These are phyloP conservation scores for Cybosia mesomella DNA, from an alignment of 2,888 invertebrate genomes.

Conservation along the genomic window DNA sequence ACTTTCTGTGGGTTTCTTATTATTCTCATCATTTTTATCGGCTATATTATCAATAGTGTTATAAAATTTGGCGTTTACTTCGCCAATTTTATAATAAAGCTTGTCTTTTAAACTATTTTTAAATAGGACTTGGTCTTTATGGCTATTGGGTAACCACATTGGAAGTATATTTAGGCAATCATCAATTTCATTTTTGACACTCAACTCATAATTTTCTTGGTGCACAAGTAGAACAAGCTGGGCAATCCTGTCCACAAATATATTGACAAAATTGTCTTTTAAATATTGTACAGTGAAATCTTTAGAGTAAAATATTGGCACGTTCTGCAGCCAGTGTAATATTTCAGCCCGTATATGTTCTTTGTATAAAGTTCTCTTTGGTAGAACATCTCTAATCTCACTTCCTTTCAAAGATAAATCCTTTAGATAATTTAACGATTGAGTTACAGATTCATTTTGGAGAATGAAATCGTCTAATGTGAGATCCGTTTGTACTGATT, in stretches of 20 bases:
- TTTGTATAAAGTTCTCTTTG: slow-evolving; percentile 48
- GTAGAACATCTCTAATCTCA: slow-evolving; percentile 23
- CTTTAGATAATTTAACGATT: slow-evolving; percentile 7
- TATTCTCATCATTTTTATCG: not conserved
- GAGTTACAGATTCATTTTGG: slow-evolving; percentile 4
- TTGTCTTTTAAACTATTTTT: slow-evolving; percentile 53
- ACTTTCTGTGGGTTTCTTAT: not conserved
- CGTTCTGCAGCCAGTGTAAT: slow-evolving; percentile 56
- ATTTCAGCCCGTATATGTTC: slow-evolving; percentile 53
- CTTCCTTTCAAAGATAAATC: slow-evolving; percentile 14
- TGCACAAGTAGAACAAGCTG: slow-evolving; percentile 32
- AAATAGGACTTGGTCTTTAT: slow-evolving; percentile 44
- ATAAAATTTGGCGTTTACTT: slow-evolving; percentile 45
- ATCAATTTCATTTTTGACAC: slow-evolving; percentile 55
- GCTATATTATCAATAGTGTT: slow-evolving; percentile 5
- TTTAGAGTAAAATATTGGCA: slow-evolving; percentile 54
- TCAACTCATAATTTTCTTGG: slow-evolving; percentile 45
- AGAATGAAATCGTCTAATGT: slow-evolving; percentile 30
- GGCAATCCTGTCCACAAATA: slow-evolving; percentile 59
- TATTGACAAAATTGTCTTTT: slow-evolving; percentile 53
- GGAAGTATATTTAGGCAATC: slow-evolving; percentile 57
- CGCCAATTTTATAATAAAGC: slow-evolving; percentile 54
- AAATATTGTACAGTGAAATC: slow-evolving; percentile 47
- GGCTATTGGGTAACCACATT: slow-evolving; percentile 56
- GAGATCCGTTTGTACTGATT: slow-evolving; percentile 35